phyloP scores from a whole-genome alignment of 2,888 invertebrate genomes.

The Lochmaea capreae region DNA sequence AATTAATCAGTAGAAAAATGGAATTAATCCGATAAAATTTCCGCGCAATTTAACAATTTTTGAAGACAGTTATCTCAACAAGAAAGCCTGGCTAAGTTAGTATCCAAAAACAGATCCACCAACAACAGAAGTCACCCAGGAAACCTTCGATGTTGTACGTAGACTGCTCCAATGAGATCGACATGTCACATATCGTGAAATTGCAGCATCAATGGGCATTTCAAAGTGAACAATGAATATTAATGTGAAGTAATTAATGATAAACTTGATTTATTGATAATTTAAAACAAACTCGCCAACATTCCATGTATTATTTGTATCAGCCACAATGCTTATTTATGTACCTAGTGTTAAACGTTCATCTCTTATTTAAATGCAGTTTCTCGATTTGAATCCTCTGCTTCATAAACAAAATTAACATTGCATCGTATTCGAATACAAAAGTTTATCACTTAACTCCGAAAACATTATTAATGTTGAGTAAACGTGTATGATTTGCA shows the following conservation, averaged over 20 bases:
- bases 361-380: background rate
- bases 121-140: too few species aligned
- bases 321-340: background rate
- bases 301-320: background rate
- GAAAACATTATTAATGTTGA: background rate
- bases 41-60: too few species aligned
- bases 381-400: background rate
- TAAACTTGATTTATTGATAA: background rate
- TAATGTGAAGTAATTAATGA: background rate
- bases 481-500: background rate
- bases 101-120: too few species aligned
- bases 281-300: background rate
- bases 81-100: too few species aligned
- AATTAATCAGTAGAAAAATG: too few species aligned
- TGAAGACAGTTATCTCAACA: too few species aligned
- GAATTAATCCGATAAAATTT: too few species aligned
- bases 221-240: too few species aligned
- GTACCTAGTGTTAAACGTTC: background rate
- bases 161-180: too few species aligned
- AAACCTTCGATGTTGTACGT: too few species aligned
- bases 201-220: too few species aligned
- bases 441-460: background rate
- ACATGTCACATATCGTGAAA: too few species aligned
- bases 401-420: background rate
- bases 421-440: background rate